Base-by-base conservation (phyloP, 1,140 invertebrate species). In the Sipha flava region DNA sequence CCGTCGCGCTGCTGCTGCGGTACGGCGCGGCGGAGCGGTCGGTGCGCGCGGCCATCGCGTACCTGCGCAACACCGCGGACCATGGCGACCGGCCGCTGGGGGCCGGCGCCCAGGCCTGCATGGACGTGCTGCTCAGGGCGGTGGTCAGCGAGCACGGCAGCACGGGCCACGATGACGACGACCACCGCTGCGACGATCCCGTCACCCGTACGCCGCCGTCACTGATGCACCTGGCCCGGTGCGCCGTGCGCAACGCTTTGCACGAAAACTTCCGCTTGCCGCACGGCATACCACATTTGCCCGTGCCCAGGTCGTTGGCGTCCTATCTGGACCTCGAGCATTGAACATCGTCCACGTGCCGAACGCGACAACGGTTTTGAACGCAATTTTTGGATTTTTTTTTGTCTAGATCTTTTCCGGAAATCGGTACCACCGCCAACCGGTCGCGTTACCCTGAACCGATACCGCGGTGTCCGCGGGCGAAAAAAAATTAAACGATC, bases 191-290 rank as follows among this genome's bases (percentile, higher is more conserved):
- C 37, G 2, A 47, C 21, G 37, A n/a, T n/a, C n/a, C n/a, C n/a
- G 66, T 31, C 34, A 37, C 16, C 3, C 34, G 1, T 4, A 16
- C 77, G n/a, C 82, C 84, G 1, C 80, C 82, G 5, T 66, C 72
- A 12, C 73, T 85, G 31, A 83, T 82, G 70, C 88, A 89, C 80
- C 80, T 89, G 1, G 85, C 85, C 80, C 87, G 92, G 73, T 93
- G 91, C 84, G 83, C 83, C 16, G 89, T 94, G 43, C 87, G 93
- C 79, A 84, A 90, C n/a, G 83, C 84, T 43, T 83, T 94, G 26
- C 88, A 89, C 84, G 81, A 87, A 1, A 91, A 92, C 83, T 91
- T 90, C 85, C 88, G 90, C 72, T 83, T 94, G 26, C 92, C 93
- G 0, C 87, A 89, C 82, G 92, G 92, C 16, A 92, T 94, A 81